Evolutionary conservation across 1,140 invertebrate species (phyloP).

Genomic region (Frieseomelitta varia): DNA sequence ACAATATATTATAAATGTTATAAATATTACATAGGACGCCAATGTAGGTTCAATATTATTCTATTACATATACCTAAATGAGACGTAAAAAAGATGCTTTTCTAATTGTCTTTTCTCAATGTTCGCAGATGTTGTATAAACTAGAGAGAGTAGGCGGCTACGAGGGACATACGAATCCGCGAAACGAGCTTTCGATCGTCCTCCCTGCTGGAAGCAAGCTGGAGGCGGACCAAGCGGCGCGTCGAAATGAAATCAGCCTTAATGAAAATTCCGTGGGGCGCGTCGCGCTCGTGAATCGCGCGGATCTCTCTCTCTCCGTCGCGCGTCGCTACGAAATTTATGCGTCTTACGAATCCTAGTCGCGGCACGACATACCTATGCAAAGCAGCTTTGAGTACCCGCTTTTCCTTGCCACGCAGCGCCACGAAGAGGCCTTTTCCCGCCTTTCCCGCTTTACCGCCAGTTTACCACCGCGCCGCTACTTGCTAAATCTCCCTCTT

Average conservation of each 20-base stretch:
- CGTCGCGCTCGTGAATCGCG: conserved; percentile 39
- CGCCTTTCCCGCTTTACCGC: conserved; percentile 19
- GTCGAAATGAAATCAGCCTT: conserved; percentile 60
- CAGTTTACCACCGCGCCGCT: too few relatives aligned
- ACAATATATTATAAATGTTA: too few relatives aligned
- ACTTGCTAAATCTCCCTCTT: conserved; percentile 7
- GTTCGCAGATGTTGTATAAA: too few relatives aligned
- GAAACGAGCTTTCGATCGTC: conserved; percentile 38
- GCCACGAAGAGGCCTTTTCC: background rate
- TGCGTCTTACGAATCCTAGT: conserved; percentile 51
- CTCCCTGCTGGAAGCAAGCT: background rate
- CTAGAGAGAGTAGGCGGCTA: too few relatives aligned
- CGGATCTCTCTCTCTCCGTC: conserved; percentile 23
- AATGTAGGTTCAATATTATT: too few relatives aligned
- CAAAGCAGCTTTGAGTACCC: conserved; percentile 34
- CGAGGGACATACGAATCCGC: too few relatives aligned
- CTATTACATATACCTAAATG: too few relatives aligned
- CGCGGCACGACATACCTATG: conserved; percentile 41
- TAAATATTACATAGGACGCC: too few relatives aligned
- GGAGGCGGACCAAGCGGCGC: background rate
- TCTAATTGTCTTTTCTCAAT: too few relatives aligned
- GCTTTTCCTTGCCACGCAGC: conserved; percentile 1
- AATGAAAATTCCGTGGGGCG: conserved; percentile 56
- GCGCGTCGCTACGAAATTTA: conserved; percentile 45
- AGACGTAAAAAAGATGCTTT: too few relatives aligned